Conservation (phyloP, 2,113 vertebrate species). For the Gallinago jamesoni region DNA sequence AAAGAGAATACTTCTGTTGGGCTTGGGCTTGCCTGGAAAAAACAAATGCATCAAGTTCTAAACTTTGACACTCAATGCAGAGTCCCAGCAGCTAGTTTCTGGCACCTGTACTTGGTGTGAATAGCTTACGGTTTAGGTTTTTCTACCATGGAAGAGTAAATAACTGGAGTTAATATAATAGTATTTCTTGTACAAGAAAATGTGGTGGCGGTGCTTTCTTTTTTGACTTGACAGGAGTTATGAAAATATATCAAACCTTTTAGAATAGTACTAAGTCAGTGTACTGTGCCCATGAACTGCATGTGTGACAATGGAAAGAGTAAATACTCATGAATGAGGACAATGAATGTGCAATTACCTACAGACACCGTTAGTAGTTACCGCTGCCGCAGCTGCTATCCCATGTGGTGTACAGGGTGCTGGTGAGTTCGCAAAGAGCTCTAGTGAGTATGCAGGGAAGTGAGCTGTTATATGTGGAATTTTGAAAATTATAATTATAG, state of each 20-base stretch:
- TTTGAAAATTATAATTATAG: neutral
- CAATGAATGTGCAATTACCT: neutral
- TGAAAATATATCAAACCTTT: neutral
- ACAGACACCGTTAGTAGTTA: neutral
- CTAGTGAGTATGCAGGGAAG: neutral
- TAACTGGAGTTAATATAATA: neutral
- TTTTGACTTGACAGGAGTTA: neutral
- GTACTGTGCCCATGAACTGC: neutral
- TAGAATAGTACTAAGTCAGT: neutral
- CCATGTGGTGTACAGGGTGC: fast-evolving
- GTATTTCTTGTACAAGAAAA: neutral
- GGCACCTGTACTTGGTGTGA: neutral
- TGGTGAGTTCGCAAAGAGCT: neutral
- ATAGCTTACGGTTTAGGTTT: neutral
- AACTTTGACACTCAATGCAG: neutral
- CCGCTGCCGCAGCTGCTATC: neutral
- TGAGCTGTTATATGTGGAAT: neutral
- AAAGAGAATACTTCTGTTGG: neutral
- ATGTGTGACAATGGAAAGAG: neutral
- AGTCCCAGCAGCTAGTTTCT: neutral
- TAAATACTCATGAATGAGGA: neutral
- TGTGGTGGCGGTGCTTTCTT: neutral
- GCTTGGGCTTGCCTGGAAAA: neutral
- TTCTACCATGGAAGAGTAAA: neutral
- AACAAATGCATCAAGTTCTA: neutral